A percentile compares a stretch with the other conserved stretches of the same genome.
These are phyloP conservation scores for Crocallis elinguaria DNA, from an alignment of 2,888 invertebrate genomes.

Conservation along the genomic window DNA sequence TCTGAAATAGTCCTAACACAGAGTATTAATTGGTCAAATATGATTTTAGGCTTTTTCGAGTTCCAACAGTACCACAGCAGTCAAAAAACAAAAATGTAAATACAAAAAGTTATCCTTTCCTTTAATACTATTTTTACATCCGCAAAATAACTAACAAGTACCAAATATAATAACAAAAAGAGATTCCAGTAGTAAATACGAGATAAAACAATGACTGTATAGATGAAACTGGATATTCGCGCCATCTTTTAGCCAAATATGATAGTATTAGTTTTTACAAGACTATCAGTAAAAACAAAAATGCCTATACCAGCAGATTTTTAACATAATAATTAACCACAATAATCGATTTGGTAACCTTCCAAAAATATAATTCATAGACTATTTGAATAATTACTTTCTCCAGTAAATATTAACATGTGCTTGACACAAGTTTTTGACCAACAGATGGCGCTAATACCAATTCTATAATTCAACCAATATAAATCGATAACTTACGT, in stretches of 20 bases:
- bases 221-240: not conserved
- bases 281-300: conserved; percentile 4
- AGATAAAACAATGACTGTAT: conserved; percentile 21
- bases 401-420: no score
- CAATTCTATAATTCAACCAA: conserved; percentile 13
- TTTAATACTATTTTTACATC: conserved; percentile 26
- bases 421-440: no score
- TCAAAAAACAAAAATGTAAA: not conserved
- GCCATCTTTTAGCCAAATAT: conserved; percentile 11
- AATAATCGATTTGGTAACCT: no score
- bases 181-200: conserved; percentile 18
- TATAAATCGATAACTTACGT: conserved; percentile 5
- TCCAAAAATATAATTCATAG: not conserved
- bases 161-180: conserved; percentile 17
- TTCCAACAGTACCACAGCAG: conserved; percentile 19
- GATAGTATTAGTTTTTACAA: no score
- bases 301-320: not conserved
- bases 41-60: not conserved
- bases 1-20: no score
- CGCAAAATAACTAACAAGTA: conserved; percentile 24
- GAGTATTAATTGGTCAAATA: no score
- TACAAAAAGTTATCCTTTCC: conserved; percentile 9
- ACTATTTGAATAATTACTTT: not conserved
- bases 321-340: no score
- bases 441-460: conserved; percentile 10